Conservation (phyloP, 2,797 vertebrate genomes). For the Acrocephalus scirpaceus region DNA sequence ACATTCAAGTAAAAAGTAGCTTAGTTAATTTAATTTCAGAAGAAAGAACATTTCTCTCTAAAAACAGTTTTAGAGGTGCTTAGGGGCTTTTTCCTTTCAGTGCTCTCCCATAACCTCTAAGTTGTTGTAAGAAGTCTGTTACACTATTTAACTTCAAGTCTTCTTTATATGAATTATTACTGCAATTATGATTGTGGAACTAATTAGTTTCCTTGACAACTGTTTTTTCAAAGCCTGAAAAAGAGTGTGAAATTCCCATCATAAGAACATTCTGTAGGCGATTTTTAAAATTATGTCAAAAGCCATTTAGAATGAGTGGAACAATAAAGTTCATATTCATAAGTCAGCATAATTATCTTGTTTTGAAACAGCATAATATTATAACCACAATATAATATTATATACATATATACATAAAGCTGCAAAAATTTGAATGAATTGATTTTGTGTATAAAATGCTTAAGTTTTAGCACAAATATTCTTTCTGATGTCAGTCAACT, state of each 20-base stretch:
- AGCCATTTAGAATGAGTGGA: background rate
- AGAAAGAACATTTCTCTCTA: background rate
- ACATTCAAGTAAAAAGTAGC: background rate
- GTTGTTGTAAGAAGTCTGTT: background rate
- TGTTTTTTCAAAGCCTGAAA: conserved; percentile 18
- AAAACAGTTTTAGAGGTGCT: background rate
- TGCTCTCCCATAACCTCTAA: background rate
- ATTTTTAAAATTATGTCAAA: background rate
- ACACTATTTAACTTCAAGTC: background rate
- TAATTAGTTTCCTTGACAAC: conserved; percentile 46
- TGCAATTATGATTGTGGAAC: conserved; percentile 15
- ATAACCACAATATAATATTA: background rate
- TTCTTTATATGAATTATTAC: background rate
- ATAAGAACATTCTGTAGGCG: background rate
- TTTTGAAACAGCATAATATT: background rate
- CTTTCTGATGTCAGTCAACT: background rate
- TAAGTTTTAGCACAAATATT: background rate
- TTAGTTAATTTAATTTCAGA: background rate
- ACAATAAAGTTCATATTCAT: background rate
- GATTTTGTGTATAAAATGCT: background rate
- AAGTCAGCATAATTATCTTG: background rate
- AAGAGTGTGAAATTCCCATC: conserved; percentile 12
- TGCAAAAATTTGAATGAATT: background rate
- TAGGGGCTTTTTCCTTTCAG: background rate
- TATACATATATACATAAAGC: background rate